Percentiles rank a stretch among this genome's conserved stretches.
phyloP scores from a whole-genome alignment of 2,888 invertebrate species.

The Hypomecis punctinalis region DNA sequence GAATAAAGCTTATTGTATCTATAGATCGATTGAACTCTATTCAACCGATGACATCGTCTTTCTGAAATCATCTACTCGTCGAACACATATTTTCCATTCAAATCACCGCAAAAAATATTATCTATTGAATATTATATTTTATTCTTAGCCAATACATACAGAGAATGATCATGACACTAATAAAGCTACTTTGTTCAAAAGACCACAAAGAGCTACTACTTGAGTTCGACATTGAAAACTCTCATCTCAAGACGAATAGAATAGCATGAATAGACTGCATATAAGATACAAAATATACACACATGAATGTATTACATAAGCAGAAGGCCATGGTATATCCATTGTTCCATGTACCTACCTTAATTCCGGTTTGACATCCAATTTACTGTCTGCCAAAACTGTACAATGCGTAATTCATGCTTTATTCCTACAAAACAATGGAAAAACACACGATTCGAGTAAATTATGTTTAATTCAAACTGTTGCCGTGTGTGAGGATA shows the following conservation, averaged over 20 bases:
- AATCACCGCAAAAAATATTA: too few species aligned
- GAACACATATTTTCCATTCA: too few species aligned
- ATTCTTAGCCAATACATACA: conserved; percentile 41
- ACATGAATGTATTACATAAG: conserved; percentile 24
- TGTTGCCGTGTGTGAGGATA: conserved; percentile 10
- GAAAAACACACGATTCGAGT: conserved; percentile 24
- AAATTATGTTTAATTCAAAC: conserved; percentile 21
- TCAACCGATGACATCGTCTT: too few species aligned
- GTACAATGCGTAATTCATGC: conserved; percentile 21
- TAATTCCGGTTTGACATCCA: conserved; percentile 39
- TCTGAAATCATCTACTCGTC: too few species aligned
- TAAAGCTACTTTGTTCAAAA: conserved; percentile 20
- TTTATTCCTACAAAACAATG: conserved; percentile 33
- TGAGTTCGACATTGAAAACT: conserved; percentile 23
- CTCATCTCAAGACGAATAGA: conserved; percentile 12
- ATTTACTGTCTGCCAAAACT: conserved; percentile 39
- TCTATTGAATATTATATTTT: too few species aligned
- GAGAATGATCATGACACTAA: conserved; percentile 27
- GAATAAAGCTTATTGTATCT: too few species aligned
- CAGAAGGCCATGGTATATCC: conserved; percentile 33
- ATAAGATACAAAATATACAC: conserved; percentile 23
- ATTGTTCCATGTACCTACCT: conserved; percentile 36
- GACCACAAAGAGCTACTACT: conserved; percentile 9
- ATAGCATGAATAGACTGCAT: conserved; percentile 21
- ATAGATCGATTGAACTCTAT: too few species aligned